Evolutionary conservation across 2,113 vertebrate genomes (phyloP), one percentile per base, ranked within the genome.

Genomic region (Pao palembangensis): DNA sequence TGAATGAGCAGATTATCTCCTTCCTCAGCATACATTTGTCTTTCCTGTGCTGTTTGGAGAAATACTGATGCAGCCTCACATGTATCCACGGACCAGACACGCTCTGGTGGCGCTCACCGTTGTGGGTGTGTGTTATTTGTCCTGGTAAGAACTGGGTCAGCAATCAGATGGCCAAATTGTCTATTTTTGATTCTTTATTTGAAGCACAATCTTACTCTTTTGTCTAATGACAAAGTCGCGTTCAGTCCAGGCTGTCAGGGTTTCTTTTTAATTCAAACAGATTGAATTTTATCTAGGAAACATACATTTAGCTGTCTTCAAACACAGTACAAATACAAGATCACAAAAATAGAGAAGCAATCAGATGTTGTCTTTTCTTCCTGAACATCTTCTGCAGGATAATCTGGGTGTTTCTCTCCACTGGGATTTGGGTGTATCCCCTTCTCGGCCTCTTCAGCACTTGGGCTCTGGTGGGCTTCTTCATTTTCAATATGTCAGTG

Each of bases 371-470:
- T 17, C 31, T 14, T 59, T 19, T 42, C 12, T 20, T 6, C 51
- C 28, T 55, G 0, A 60, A 69, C 43, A 12, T 47, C 15, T 41
- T 69, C 48, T 72, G 54, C 75, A 91, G 90, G 90, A 86, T 91
- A 47, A 23, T 89, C 31, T 91, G 89, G 88, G 85, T 91, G 43
- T 90, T 89, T 52, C 3, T 85, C 57, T 83, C 84, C 0, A 86
- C 77, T 7, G 87, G 90, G 12, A 75, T 90, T 31, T 91, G 90
- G 90, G 90, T 90, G 25, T 91, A 91, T 64, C 90, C 90, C 50
- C 66, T 91, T 23, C 86, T 91, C 1, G 78, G 73, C 0, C 61
- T 63, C 73, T 86, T 91, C 80, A 91, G 78, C 67, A 49, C 61
- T 0, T 19, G 72, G 6, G 89, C 87, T 53, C 62, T 91, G 53